These are phyloP conservation scores for Lepas anatifera DNA, from an alignment of 2,888 invertebrate species.

Conservation along the genomic window DNA sequence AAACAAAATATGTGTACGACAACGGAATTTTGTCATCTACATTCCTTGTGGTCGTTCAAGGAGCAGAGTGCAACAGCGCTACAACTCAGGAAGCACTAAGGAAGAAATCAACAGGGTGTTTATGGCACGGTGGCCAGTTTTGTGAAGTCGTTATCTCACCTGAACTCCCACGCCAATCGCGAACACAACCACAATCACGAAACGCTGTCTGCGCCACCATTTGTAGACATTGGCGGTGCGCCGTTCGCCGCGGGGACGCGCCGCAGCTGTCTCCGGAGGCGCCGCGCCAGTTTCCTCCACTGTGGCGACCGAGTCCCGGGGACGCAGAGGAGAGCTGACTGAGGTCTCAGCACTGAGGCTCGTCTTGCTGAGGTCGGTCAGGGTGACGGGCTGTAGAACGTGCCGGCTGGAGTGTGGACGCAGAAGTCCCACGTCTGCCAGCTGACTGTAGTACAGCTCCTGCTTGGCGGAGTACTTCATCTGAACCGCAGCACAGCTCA, in stretches of 20 bases:
- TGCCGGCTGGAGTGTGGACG: neutral
- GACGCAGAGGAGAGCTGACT: no score
- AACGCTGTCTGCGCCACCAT: neutral
- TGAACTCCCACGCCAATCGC: neutral
- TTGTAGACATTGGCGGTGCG: neutral
- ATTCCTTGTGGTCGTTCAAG: no score
- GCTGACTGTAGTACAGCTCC: neutral
- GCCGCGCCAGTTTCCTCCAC: neutral
- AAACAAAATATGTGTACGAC: no score
- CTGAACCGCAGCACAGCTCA: no score
- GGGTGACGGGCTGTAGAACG: neutral
- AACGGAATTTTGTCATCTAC: no score
- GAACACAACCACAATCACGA: neutral
- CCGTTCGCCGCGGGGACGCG: neutral
- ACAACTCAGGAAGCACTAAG: no score
- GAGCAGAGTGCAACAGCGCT: no score
- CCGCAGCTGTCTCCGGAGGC: neutral
- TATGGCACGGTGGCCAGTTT: no score
- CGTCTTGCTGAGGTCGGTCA: neutral
- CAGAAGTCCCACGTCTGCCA: neutral
- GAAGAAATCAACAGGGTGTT: no score
- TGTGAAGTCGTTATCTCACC: neutral
- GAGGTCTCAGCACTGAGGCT: neutral
- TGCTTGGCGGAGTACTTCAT: neutral
- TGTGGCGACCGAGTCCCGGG: no score